Evolutionary conservation across 2,888 invertebrate genomes (phyloP).

Genomic region (Pollenia amentaria): DNA sequence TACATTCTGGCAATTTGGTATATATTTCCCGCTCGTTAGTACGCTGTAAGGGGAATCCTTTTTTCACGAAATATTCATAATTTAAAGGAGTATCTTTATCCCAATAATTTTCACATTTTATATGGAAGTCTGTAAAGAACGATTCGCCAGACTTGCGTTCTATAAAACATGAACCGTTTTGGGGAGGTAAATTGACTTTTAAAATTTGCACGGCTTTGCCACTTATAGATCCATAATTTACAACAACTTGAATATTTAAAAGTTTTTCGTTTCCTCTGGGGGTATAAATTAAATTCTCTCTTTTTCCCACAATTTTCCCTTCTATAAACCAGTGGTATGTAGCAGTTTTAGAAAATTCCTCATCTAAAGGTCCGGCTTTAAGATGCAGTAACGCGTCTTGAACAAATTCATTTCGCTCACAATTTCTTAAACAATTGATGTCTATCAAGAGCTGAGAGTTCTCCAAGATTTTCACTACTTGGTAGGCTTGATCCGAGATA

Average conservation of each 20-base stretch:
- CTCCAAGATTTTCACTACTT: slow-evolving; percentile 65
- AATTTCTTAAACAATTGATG: slow-evolving; percentile 76
- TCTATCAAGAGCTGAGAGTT: slow-evolving; percentile 62
- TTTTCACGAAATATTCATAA: slow-evolving; percentile 70
- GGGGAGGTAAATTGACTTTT: slow-evolving; percentile 72
- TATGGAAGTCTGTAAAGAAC: slow-evolving; percentile 75
- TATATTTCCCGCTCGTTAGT: slow-evolving; percentile 57
- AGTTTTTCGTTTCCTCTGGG: slow-evolving; percentile 25
- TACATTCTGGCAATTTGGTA: slow-evolving; percentile 54
- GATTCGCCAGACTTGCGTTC: slow-evolving; percentile 72
- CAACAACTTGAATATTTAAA: slow-evolving; percentile 29
- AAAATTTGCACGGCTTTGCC: slow-evolving; percentile 56
- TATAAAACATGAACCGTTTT: slow-evolving; percentile 71
- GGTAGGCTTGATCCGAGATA: slow-evolving; percentile 50
- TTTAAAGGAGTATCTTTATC: slow-evolving; percentile 73
- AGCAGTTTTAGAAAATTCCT: neutral
- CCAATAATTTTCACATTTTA: slow-evolving; percentile 72
- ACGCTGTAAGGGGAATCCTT: slow-evolving; percentile 73
- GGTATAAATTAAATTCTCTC: slow-evolving; percentile 59
- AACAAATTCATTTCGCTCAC: slow-evolving; percentile 68
- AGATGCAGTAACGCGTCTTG: slow-evolving; percentile 73
- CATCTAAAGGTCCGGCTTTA: neutral
- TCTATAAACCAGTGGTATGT: slow-evolving; percentile 54
- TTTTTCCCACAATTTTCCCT: slow-evolving; percentile 17
- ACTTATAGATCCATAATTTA: neutral